These are phyloP conservation scores for Ophion ventricosus DNA, from an alignment of 2,888 invertebrate genomes.

Conservation along the genomic window DNA sequence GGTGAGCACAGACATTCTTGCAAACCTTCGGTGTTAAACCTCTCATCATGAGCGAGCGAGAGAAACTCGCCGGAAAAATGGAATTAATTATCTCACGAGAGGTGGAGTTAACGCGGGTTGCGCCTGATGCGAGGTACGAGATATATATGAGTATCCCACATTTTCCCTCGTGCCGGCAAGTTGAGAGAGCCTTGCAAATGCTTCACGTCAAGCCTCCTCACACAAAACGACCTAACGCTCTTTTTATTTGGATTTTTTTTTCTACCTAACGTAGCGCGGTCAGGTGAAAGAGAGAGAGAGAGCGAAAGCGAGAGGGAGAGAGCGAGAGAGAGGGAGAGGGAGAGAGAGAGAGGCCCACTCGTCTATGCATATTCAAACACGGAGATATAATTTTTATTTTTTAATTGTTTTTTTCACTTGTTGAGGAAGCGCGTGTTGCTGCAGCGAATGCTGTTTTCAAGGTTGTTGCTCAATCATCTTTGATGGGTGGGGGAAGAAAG, in stretches of 20 bases:
- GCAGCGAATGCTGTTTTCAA: slow-evolving; percentile 8
- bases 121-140: slow-evolving; percentile 31
- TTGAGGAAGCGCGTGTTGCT: slow-evolving; percentile 3
- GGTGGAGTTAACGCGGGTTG: slow-evolving; percentile 17
- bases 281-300: neutral
- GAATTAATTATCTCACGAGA: slow-evolving; percentile 60
- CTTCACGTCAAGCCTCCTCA: slow-evolving; percentile 41
- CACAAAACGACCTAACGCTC: slow-evolving; percentile 41
- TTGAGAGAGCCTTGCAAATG: slow-evolving; percentile 45
- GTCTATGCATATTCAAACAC: slow-evolving; percentile 22
- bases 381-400: slow-evolving; percentile 28
- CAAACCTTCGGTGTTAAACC: slow-evolving; percentile 35
- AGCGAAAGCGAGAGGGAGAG: neutral
- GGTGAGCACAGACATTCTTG: slow-evolving; percentile 44
- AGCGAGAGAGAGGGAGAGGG: neutral
- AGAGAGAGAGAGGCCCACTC: slow-evolving; percentile 1
- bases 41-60: slow-evolving; percentile 26
- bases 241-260: slow-evolving; percentile 28
- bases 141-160: slow-evolving; percentile 15
- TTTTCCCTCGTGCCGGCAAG: slow-evolving; percentile 18
- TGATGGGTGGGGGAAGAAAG: too few relatives aligned
- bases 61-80: slow-evolving; percentile 47
- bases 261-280: neutral
- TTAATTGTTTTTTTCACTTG: slow-evolving; percentile 30
- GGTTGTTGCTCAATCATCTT: too few relatives aligned